Base-by-base conservation (phyloP, 2,113 vertebrate genomes). In the Gambusia affinis region DNA sequence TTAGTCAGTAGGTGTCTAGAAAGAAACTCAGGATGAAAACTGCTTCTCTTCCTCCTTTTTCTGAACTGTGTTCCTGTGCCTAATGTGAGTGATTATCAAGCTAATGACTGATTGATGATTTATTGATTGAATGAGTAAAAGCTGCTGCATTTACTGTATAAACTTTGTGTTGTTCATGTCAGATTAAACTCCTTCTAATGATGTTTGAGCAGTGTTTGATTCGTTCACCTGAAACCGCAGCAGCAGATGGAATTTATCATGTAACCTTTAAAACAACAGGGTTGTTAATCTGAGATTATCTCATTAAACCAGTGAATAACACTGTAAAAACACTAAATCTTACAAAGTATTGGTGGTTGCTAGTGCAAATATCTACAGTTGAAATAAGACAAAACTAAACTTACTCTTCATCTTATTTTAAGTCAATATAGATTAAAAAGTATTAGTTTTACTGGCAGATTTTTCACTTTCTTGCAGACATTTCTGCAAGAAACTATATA, bases 1-100 rank as follows among this genome's bases (percentile, higher is more conserved):
- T 28, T 63, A 61, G 42, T 47, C n/a, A 4, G 66, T 4, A 8
- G 44, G 27, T 27, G 22, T 37, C 2, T 35, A 67, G 2, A 39
- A 24, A 83, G 70, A 80, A 22, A 29, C 82, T 80, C 82, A 80
- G 78, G 73, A 76, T 54, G 22, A 78, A 82, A 71, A 72, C 64
- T 72, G 31, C 31, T 57, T 12, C 51, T 65, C 28, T 27, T 44
- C 62, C 27, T 69, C 65, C 64, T 74, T 39, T 64, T 17, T 44
- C 65, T 62, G 54, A 44, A n/a, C 27, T 47, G 10, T 57, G 51
- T 57, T 57, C 24, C 51, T 57, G 51, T 57, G 51, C 51, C 51
- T 57, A n/a, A 22, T 24, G 24, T 57, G 51, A n/a, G 22, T 57
- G 51, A n/a, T n/a, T 7, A 47, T 33, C 51, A 37, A 39, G 30